Evolutionary conservation across 2,888 invertebrate species (phyloP).

Genomic region (Yponomeuta malinellus): DNA sequence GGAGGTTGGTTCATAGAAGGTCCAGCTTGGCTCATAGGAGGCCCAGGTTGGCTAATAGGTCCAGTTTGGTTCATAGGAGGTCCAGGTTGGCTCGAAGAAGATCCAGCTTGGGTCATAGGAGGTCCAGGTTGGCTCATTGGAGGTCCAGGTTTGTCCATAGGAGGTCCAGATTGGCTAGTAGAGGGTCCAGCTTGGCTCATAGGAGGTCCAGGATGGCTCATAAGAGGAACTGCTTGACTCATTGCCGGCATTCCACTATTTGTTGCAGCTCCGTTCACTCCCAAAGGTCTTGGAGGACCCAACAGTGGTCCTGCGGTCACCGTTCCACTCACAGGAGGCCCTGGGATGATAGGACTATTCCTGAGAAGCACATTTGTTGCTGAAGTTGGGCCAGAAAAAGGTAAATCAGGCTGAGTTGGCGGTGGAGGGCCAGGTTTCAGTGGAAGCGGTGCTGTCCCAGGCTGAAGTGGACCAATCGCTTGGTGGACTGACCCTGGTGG

Average conservation of each 20-base stretch:
- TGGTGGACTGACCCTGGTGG: not conserved
- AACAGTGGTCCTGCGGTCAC: conserved; percentile 20
- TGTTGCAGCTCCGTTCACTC: conserved; percentile 37
- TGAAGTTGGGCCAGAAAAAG: conserved; percentile 32
- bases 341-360: conserved; percentile 46
- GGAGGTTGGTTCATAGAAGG: conserved; percentile 8
- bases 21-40: not conserved
- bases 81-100: not conserved
- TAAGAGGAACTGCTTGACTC: conserved; percentile 9
- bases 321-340: conserved; percentile 33
- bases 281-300: conserved; percentile 24
- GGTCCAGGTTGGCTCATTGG: not conserved
- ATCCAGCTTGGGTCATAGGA: not conserved
- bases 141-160: not conserved
- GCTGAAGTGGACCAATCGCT: not conserved
- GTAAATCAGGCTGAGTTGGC: conserved; percentile 40
- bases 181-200: no score
- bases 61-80: not conserved
- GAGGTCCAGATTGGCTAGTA: not conserved
- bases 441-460: not conserved
- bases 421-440: conserved; percentile 30
- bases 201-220: conserved; percentile 3
- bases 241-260: conserved; percentile 4
- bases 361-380: conserved; percentile 34
- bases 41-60: not conserved